Base-by-base conservation (phyloP, 2,113 vertebrate genomes). In the Solenodon paradoxus region DNA sequence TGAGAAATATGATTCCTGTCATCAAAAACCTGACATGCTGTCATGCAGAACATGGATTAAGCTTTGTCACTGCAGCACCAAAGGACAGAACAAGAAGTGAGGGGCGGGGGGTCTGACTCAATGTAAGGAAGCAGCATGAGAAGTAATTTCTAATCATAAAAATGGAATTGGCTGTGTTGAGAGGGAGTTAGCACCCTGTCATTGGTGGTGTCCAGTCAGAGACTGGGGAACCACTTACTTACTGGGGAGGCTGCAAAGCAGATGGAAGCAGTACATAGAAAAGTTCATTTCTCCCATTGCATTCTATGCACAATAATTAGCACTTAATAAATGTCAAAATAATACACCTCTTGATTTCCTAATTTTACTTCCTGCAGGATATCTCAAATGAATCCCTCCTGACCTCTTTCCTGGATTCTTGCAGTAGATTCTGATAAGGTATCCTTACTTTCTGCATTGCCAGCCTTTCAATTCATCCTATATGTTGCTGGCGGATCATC, bases 291-390 rank as follows among this genome's bases (percentile, higher is more conserved):
- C 55, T 93, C 88, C 88, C 66, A 63, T 24, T 80, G 80, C 84
- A 90, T 92, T 92, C 74, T 84, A 61, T 61, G 83, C n/a, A 75
- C 79, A 93, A n/a, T n/a, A n/a, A 87, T 97, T 92, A 94, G 79
- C 32, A 5, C 35, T 94, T 87, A 92, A 45, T 96, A 95, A 90
- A 89, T 74, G 83, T 92, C 90, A 93, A 84, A 96, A 96, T 91
- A 96, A 91, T 49, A 11, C 77, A 83, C 95, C 32, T 93, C 90
- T 80, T 2, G 20, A 84, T 93, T 88, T 90, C 75, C 75, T 88
- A 49, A 42, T 61, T 61, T 93, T 72, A 55, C 28, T 55, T 96
- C 89, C 92, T 69, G 7, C 1, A 83, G 40, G 83, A 94, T 63
- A 90, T 93, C 83, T 95, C 90, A 77, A 51, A 94, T 90, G 87